Evolutionary conservation across 2,888 invertebrate species (phyloP).

Genomic region (Automeris io): DNA sequence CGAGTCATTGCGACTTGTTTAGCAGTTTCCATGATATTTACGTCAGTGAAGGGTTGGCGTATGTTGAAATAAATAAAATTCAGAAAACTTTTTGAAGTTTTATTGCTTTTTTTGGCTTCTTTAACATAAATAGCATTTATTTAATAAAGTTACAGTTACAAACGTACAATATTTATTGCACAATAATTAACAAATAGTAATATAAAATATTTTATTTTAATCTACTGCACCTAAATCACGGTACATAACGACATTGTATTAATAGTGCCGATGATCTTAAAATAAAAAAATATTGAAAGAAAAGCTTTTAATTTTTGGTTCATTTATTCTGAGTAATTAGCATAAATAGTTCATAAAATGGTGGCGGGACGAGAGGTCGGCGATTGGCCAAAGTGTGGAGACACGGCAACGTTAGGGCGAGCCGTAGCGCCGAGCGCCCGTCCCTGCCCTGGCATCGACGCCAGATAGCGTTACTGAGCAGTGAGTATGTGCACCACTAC

Average conservation of each 20-base stretch:
- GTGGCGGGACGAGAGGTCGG: conserved; percentile 61
- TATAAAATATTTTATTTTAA: conserved; percentile 71
- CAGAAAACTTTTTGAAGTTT: conserved; percentile 63
- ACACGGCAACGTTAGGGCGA: conserved; percentile 67
- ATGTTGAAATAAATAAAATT: conserved; percentile 39
- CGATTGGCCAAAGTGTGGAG: conserved; percentile 55
- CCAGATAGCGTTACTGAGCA: conserved; percentile 31
- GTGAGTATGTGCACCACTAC: conserved; percentile 23
- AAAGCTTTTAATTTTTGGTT: conserved; percentile 66
- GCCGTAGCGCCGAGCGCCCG: conserved; percentile 61
- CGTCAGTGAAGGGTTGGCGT: background rate
- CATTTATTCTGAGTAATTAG: conserved; percentile 65
- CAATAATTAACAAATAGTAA: conserved; percentile 73
- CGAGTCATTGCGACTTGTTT: too few species aligned
- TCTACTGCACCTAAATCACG: conserved; percentile 57
- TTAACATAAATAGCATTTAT: conserved; percentile 77
- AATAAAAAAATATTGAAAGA: conserved; percentile 68
- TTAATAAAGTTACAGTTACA: conserved; percentile 74
- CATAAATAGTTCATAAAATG: conserved; percentile 41
- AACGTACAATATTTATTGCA: conserved; percentile 71
- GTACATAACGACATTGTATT: conserved; percentile 46
- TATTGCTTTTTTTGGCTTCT: conserved; percentile 72
- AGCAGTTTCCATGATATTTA: too few species aligned
- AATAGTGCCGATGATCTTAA: conserved; percentile 58
- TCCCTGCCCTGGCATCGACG: conserved; percentile 39